Percentiles rank a stretch among this genome's conserved stretches.
phyloP scores from a whole-genome alignment of 2,888 invertebrate species.

The Marronus borbonicus region DNA sequence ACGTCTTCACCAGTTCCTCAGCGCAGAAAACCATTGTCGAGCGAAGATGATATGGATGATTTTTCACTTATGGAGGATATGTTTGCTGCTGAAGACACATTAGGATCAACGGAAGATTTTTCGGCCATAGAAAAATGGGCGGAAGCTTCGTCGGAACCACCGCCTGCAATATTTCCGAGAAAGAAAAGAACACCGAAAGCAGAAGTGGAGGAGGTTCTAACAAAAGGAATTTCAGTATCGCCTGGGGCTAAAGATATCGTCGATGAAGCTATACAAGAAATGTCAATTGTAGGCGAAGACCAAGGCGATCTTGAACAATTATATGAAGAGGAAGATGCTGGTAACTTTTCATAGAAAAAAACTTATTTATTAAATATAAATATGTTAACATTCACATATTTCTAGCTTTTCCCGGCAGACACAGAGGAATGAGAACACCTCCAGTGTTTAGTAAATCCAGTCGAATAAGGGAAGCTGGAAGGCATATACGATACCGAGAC shows the following conservation, averaged over 20 bases:
- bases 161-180: conserved; percentile 7
- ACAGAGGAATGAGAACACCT: conserved; percentile 57
- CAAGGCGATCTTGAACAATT: conserved; percentile 40
- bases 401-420: conserved; percentile 53
- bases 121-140: conserved; percentile 16
- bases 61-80: conserved; percentile 17
- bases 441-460: conserved; percentile 58
- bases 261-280: conserved; percentile 53
- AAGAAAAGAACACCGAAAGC: conserved; percentile 12
- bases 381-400: background rate
- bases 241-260: conserved; percentile 55
- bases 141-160: conserved; percentile 19
- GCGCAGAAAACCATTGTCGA: background rate
- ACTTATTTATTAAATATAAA: background rate
- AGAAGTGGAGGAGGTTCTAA: conserved; percentile 29
- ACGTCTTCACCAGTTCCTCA: background rate
- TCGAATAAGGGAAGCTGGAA: conserved; percentile 54
- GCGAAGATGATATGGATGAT: conserved; percentile 23
- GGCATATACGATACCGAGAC: conserved; percentile 48
- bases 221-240: conserved; percentile 43
- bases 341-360: conserved; percentile 3
- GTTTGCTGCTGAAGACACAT: background rate
- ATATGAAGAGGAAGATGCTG: conserved; percentile 43
- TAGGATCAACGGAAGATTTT: conserved; percentile 25
- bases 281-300: conserved; percentile 35